phyloP scores from a whole-genome alignment of 2,113 vertebrate species.

The Oxyura jamaicensis region DNA sequence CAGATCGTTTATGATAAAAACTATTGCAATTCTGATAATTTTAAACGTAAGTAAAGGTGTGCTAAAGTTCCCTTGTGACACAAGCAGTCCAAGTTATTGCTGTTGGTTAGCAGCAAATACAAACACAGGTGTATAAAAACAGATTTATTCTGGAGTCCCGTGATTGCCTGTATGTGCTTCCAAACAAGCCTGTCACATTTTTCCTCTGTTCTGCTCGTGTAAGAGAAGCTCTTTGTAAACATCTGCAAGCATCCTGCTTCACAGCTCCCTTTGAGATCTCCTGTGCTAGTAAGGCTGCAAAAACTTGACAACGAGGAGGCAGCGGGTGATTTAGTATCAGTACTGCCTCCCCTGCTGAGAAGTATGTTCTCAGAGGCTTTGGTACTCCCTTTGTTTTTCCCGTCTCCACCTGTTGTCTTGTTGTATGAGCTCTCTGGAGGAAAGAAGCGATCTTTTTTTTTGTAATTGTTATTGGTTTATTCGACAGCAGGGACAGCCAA shows the following conservation, averaged over 20 bases:
- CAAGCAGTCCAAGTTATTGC: not conserved
- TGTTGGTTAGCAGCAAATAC: not conserved
- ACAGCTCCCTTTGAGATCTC: not conserved
- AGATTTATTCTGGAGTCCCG: not conserved
- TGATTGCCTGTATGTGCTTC: not conserved
- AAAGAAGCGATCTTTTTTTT: not conserved
- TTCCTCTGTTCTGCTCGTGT: not conserved
- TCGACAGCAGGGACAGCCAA: not conserved
- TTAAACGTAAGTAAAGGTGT: not conserved
- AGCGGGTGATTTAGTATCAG: conserved; percentile 17
- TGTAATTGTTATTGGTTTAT: conserved; percentile 4
- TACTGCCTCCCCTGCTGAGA: not conserved
- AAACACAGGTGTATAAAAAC: not conserved
- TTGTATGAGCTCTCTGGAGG: not conserved
- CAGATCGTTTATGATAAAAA: not conserved
- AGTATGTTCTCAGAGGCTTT: not conserved
- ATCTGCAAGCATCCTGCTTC: not conserved
- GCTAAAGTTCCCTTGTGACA: not conserved
- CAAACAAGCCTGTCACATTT: not conserved
- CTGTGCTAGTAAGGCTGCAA: not conserved
- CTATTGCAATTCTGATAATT: not conserved
- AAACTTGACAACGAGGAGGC: not conserved
- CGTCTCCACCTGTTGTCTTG: not conserved
- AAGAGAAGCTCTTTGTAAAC: conserved; percentile 27
- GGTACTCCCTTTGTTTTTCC: not conserved